Base-by-base conservation (phyloP, 2,113 vertebrate species). In the Plecotus auritus region DNA sequence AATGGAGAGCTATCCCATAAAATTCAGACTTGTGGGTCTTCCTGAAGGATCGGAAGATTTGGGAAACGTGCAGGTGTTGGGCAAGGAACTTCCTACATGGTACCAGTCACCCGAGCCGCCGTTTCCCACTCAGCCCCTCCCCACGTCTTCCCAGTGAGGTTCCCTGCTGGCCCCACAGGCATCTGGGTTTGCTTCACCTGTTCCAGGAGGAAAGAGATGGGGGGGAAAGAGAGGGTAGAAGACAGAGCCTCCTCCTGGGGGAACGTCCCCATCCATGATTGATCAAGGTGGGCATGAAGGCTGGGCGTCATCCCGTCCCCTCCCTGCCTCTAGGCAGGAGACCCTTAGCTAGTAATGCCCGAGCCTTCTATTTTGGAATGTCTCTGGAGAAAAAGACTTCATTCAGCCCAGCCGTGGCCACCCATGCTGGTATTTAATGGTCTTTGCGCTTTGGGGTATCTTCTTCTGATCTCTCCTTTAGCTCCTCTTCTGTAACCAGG, bases 321-420 rank as follows among this genome's bases (percentile, higher is more conserved):
- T 22, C 7, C 64, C 26, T 2, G 4, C 26, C 45, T 37, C 23
- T 2, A 47, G 23, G 85, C 67, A 23, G 72, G 64, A 72, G 1
- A 10, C 18, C 35, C 83, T 86, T 26, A 20, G 35, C 78, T 8
- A 30, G 64, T 28, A 18, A 7, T 59, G 28, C 8, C 10, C 45
- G 35, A 26, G 73, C 16, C 40, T 49, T 3, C 54, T 30, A 0
- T 7, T 49, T 28, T 9, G 17, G 42, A 30, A 56, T 4, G 32
- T 23, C 23, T 59, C 66, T 59, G 14, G 17, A 90, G 66, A 4
- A 64, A 72, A 66, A 42, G 30, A 3, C 72, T 35, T 26, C 6
- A 10, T 35, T 26, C 6, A 12, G 47, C 14, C n/a, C 9, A 2
- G 2, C 23, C 9, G 0, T 0, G 17, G 40, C 54, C 51, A 8